Conservation (phyloP, 2,797 vertebrate genomes). For the Pterois miles region DNA sequence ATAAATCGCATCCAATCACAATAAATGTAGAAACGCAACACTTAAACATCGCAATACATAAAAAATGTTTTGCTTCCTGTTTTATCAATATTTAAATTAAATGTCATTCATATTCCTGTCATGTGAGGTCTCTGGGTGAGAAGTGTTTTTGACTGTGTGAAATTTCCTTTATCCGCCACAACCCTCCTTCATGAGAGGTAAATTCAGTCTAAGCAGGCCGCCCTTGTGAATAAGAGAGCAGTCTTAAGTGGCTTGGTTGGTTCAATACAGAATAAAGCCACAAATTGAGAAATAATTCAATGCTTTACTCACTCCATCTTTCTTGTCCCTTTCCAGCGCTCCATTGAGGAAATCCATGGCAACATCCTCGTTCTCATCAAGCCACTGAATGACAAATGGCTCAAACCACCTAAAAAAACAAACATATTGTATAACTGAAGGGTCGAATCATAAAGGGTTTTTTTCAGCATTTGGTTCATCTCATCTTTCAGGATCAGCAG, state of each 20-base stretch:
- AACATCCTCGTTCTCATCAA: slow-evolving; percentile 97
- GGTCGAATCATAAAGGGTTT: not conserved
- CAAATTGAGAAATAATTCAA: slow-evolving; percentile 35
- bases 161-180: slow-evolving; percentile 7
- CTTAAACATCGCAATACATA: no score
- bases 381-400: slow-evolving; percentile 98
- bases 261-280: slow-evolving; percentile 25
- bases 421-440: not conserved
- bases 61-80: slow-evolving; percentile 28
- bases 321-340: slow-evolving; percentile 96
- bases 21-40: no score
- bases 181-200: slow-evolving; percentile 17
- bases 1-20: no score
- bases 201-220: not conserved
- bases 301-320: slow-evolving; percentile 91
- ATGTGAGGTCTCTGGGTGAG: slow-evolving; percentile 1
- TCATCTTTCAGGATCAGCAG: not conserved
- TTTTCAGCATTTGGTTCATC: not conserved
- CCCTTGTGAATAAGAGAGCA: slow-evolving; percentile 16
- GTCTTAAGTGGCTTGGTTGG: slow-evolving; percentile 10
- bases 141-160: slow-evolving; percentile 19
- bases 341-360: slow-evolving; percentile 98
- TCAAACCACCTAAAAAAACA: slow-evolving; percentile 92
- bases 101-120: slow-evolving; percentile 48
- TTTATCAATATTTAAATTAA: slow-evolving; percentile 22